Base-by-base conservation (phyloP, 2,797 vertebrate genomes). In the Trachurus trachurus region DNA sequence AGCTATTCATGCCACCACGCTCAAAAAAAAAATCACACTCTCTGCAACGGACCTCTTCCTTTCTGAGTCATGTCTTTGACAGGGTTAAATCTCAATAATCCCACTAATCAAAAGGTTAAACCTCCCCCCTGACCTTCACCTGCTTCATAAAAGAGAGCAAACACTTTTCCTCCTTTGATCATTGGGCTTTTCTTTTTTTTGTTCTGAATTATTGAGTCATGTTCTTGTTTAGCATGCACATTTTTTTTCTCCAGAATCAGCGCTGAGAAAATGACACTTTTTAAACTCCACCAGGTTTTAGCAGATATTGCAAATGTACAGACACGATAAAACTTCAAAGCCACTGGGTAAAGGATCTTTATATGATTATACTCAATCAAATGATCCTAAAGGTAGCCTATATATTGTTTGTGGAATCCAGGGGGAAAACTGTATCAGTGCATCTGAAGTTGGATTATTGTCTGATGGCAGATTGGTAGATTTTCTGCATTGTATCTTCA, bases 71-170 rank as follows among this genome's bases (percentile, higher is more conserved):
- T 4, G 37, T 71, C 85, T 87, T 83, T 45, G 58, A 88, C 84
- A 45, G 89, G 90, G 91, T 93, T 92, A 93, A 93, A 92, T 93
- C 91, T 80, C 79, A 84, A 88, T 92, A 92, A 93, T 93, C 89
- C 89, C 89, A 57, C 86, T 85, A 89, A 92, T 94, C 88, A 93
- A 90, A 92, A 92, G 91, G 93, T 92, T 92, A 94, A 93, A 81
- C 90, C 87, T 81, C 85, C 85, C 56, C 50, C 49, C 72, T 89
- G 92, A 94, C 93, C 91, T 93, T 92, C 82, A 85, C 87, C 85
- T 89, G 87, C 90, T 92, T 90, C 88, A 91, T 91, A 89, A 91
- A 91, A 78, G 64, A 86, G 80, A 77, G 78, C 71, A 83, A 89
- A 88, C 80, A 82, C 82, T 68, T 85, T 88, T 81, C 64, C 40